Evolutionary conservation across 2,888 invertebrate genomes (phyloP), one percentile per base, ranked within the genome.

Genomic region (Diplolepis rosae): DNA sequence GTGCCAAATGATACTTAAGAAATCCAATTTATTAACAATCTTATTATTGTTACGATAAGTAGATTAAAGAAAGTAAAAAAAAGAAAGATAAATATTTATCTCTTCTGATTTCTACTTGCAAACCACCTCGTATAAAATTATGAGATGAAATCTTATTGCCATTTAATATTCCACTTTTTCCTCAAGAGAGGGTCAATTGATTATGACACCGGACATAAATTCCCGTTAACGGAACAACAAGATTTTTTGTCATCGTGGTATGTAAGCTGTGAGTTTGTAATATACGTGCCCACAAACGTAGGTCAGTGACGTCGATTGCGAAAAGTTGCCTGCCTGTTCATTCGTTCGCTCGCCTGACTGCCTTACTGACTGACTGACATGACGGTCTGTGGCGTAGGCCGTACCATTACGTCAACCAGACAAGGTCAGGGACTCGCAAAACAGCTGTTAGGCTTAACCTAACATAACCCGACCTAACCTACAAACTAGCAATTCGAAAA

Each of bases 351-450:
- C 61, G 77, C 69, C 73, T 69, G 72, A 73, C 74, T 71, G 77
- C 35, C 68, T 66, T 48, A 54, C 42, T 52, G 68, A 51, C 66
- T 72, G 68, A 72, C 74, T 79, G 67, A 68, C 71, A 35, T 67
- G 67, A 68, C 54, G 76, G 75, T 68, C 68, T 51, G 77, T 71
- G 77, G 78, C 79, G 83, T 82, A 83, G 83, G 82, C 78, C 69
- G 54, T 72, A 75, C 73, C n/a, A 45, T 69, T 42, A 39, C 74
- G 73, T 66, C 65, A 76, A 75, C 71, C 56, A 77, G 68, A 73
- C 84, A 84, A 85, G 85, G 85, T 84, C 85, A 85, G 73, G 84
- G 85, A 76, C 77, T 82, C 80, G 85, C 83, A 80, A 84, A 84
- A 85, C 85, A 85, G 84, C 83, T 84, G 85, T 79, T 79, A 79